Conservation (phyloP, 2,888 invertebrate genomes). For the Furcula furcula region DNA sequence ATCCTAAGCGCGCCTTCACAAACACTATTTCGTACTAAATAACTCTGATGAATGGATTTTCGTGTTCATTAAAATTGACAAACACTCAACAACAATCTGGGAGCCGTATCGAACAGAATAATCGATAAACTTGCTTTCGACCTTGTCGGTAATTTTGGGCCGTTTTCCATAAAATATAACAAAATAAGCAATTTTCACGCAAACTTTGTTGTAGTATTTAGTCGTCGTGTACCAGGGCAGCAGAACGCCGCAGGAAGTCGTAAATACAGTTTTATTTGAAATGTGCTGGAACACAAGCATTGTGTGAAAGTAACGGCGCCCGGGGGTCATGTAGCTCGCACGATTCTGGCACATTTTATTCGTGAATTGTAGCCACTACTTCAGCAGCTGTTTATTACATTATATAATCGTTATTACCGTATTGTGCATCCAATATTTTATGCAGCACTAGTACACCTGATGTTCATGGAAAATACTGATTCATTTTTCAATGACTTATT, state of each 20-base stretch:
- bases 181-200: neutral
- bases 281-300: conserved; percentile 52
- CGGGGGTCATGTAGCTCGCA: conserved; percentile 52
- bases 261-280: conserved; percentile 69
- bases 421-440: conserved; percentile 14
- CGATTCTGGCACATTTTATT: conserved; percentile 50
- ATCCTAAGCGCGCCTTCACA: no score
- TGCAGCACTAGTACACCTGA: no score
- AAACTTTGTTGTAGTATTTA: conserved; percentile 21
- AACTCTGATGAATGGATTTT: no score
- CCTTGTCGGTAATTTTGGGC: no score
- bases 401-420: conserved; percentile 20
- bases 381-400: conserved; percentile 19
- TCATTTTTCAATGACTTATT: no score
- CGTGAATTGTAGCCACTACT: conserved; percentile 30
- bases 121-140: no score
- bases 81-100: no score
- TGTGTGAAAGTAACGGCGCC: conserved; percentile 55
- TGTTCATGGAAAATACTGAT: no score
- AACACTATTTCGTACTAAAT: no score
- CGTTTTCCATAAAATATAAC: no score
- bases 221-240: conserved; percentile 32
- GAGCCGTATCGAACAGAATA: no score
- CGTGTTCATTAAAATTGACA: no score
- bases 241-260: conserved; percentile 46